Base-by-base conservation (phyloP, 2,113 vertebrate species). In the Lasiurus cinereus region DNA sequence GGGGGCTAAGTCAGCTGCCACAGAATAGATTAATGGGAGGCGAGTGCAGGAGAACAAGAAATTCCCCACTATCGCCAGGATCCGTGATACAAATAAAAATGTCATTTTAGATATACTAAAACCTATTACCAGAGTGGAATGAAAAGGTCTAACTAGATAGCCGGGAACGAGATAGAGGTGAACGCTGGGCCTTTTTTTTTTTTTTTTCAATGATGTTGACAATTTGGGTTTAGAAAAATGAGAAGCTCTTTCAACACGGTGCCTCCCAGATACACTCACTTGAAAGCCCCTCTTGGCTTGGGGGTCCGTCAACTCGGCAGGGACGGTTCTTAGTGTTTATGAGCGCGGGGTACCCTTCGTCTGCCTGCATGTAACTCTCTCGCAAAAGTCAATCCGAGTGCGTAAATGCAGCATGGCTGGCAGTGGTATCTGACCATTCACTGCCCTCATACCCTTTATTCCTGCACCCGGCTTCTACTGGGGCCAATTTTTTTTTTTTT, bases 161-260 rank as follows among this genome's bases (percentile, higher is more conserved):
- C 67, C 46, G 18, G 50, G 13, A 52, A 46, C 27, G 67, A 82
- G 24, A 67, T 2, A 46, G 27, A 83, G 9, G 39, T 36, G 24
- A 76, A 89, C 14, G 5, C 19, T 3, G 22, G 52, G 13, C 3
- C 2, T 6, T 54, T 85, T 90, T 39, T 39, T 39, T 39, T 54
- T 82, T 59, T 56, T 62, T 74, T 18, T 19, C 19, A 86, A 9
- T 59, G 24, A 56, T 74, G 50, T 50, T 86, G n/a, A 89, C 79
- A 79, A 24, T 76, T 94, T 77, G 48, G 73, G 33, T 70, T 88
- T 89, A 86, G 50, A 95, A 86, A 91, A 80, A 94, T 67, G 27
- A 74, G 46, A 85, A 62, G 3, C 11, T 79, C 56, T 89, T 90
- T 93, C 56, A 90, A 76, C 29, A 48, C 31, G 36, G 36, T 46